phyloP scores from a whole-genome alignment of 2,888 invertebrate genomes.

The Petrophora chlorosata region DNA sequence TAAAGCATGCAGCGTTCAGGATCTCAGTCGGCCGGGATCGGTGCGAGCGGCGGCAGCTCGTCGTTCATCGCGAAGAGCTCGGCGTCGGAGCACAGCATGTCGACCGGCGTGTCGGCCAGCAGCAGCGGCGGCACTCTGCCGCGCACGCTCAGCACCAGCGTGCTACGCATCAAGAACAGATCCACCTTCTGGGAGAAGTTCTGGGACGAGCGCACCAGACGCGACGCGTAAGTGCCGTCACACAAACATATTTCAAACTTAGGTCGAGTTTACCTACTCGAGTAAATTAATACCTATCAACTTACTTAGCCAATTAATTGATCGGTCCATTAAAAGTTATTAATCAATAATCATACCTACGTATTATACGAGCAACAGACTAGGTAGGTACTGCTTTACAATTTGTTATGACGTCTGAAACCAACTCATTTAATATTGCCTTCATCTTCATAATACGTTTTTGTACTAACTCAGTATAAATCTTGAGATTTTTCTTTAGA shows the following conservation, averaged over 20 bases:
- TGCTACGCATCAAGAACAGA: constrained; percentile 89
- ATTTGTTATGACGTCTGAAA: constrained; percentile 13
- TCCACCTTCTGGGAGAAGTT: constrained; percentile 94
- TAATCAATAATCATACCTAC: no score
- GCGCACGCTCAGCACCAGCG: constrained; percentile 90
- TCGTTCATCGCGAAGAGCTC: constrained; percentile 75
- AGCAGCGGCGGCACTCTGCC: constrained; percentile 82
- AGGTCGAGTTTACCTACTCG: no score
- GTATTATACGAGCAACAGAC: no score
- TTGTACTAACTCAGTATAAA: constrained; percentile 15
- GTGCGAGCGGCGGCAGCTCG: constrained; percentile 56
- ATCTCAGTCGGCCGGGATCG: constrained; percentile 83
- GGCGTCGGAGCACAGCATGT: constrained; percentile 80
- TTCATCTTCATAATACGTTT: constrained; percentile 21
- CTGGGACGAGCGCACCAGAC: constrained; percentile 87
- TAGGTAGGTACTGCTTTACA: no score
- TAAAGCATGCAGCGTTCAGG: constrained; percentile 79
- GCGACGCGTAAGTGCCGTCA: constrained; percentile 86
- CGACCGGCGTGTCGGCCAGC: constrained; percentile 76
- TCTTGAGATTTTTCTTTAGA: constrained; percentile 19
- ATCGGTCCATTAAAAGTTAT: not conserved
- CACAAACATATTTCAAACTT: no score
- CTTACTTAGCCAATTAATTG: not conserved
- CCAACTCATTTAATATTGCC: constrained; percentile 24
- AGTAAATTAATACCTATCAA: no score